phyloP scores from a whole-genome alignment of 2,888 invertebrate genomes.

The Stenoptilia bipunctidactyla region DNA sequence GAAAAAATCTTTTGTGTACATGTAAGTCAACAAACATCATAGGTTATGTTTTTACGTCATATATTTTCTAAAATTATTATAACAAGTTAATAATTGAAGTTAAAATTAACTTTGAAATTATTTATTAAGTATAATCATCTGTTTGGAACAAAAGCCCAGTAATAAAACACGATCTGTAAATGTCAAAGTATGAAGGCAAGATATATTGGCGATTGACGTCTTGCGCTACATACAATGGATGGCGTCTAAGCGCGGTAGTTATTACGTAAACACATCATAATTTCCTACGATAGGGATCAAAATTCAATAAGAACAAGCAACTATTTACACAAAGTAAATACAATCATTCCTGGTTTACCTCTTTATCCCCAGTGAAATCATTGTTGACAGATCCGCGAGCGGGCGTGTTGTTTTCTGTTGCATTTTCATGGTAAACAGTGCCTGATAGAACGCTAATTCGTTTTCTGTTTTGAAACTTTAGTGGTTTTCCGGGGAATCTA shows the following conservation, averaged over 20 bases:
- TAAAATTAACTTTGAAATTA: no score
- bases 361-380: constrained; percentile 64
- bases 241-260: constrained; percentile 25
- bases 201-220: constrained; percentile 12
- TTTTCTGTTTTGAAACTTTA: constrained; percentile 88
- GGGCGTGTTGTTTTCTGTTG: constrained; percentile 56
- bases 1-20: no score
- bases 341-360: constrained; percentile 33
- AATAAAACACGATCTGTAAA: constrained; percentile 18
- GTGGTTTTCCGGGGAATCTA: constrained; percentile 90
- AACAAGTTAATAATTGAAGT: no score
- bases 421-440: constrained; percentile 65
- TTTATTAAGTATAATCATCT: no score
- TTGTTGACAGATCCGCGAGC: constrained; percentile 51
- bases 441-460: constrained; percentile 84
- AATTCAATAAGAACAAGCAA: no score
- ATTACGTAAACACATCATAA: constrained; percentile 64
- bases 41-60: constrained; percentile 11
- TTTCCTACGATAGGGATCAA: constrained; percentile 20
- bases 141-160: no score
- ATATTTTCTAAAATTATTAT: no score
- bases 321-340: no score
- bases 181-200: constrained; percentile 41
- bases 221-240: constrained; percentile 15
- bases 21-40: constrained; percentile 2